Percentiles rank a stretch among this genome's conserved stretches.
Conservation (phyloP, 2,797 vertebrate species). For the Natrix natrix region DNA sequence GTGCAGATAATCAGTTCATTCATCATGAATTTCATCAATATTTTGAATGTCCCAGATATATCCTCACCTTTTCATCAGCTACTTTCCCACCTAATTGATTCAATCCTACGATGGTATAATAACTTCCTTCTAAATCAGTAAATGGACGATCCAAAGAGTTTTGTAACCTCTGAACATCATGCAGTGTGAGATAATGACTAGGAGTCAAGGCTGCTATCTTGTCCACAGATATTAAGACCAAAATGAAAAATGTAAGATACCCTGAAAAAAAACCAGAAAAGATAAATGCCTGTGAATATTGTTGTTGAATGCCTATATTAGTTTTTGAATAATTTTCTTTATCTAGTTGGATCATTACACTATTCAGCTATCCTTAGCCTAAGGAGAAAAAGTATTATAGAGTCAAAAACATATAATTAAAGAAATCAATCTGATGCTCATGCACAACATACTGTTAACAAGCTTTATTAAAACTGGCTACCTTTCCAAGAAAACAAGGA, state of each 20-base stretch:
- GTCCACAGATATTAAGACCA: conserved; percentile 73
- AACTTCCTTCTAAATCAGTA: conserved; percentile 83
- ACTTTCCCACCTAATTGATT: conserved; percentile 77
- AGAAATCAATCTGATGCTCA: background rate
- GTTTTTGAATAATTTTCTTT: background rate
- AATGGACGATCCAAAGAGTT: conserved; percentile 79
- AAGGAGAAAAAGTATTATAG: background rate
- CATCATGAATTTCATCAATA: background rate
- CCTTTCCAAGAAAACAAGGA: background rate
- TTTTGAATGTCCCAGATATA: background rate
- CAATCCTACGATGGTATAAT: conserved; percentile 85
- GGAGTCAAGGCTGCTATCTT: conserved; percentile 79
- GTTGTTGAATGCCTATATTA: background rate
- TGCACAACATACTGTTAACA: background rate
- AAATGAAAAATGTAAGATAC: conserved; percentile 70
- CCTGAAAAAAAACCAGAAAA: conserved; percentile 59
- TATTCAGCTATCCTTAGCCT: background rate
- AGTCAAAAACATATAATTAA: background rate
- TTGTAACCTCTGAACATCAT: conserved; percentile 83
- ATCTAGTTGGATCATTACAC: background rate
- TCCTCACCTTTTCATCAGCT: conserved; percentile 80
- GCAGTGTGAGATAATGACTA: conserved; percentile 81
- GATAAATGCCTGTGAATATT: background rate
- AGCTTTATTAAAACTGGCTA: background rate
- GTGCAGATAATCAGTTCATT: fast-evolving